phyloP scores from a whole-genome alignment of 2,113 vertebrate species.

The Strigops habroptila region DNA sequence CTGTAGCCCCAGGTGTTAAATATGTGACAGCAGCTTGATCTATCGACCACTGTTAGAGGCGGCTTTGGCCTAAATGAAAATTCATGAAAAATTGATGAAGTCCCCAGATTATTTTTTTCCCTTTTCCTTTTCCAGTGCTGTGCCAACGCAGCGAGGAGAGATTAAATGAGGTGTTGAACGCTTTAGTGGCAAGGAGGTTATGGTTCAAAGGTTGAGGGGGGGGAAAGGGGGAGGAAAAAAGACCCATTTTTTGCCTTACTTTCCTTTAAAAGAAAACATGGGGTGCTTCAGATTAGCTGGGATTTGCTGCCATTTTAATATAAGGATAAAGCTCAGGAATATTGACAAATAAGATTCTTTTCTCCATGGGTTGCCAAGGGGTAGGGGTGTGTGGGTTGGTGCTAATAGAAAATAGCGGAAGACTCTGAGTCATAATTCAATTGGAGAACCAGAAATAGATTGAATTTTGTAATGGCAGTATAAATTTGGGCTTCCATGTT shows the following conservation, averaged over 20 bases:
- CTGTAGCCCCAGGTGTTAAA: slow-evolving; percentile 90
- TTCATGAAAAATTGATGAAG: slow-evolving; percentile 99
- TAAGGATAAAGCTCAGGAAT: background rate
- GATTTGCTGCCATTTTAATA: slow-evolving; percentile 21
- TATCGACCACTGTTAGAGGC: slow-evolving; percentile 94
- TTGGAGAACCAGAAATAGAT: slow-evolving; percentile 79
- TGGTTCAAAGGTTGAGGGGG: slow-evolving; percentile 72
- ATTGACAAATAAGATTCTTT: background rate
- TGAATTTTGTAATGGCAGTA: slow-evolving; percentile 74
- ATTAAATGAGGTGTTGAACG: slow-evolving; percentile 78
- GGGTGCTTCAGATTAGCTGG: slow-evolving; percentile 34
- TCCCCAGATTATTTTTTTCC: slow-evolving; percentile 83
- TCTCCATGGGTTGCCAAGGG: background rate
- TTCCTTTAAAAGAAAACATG: slow-evolving; percentile 35
- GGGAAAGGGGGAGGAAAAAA: background rate
- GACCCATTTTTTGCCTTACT: slow-evolving; percentile 8
- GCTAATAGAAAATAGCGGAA: slow-evolving; percentile 67
- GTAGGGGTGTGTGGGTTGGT: background rate
- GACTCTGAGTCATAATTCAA: slow-evolving; percentile 77
- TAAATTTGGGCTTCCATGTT: slow-evolving; percentile 60
- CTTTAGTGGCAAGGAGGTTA: slow-evolving; percentile 73
- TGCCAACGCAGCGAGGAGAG: slow-evolving; percentile 55
- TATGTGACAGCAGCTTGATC: slow-evolving; percentile 92
- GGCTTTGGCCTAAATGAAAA: slow-evolving; percentile 92
- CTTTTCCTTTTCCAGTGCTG: slow-evolving; percentile 56